Base-by-base conservation (phyloP, 2,113 vertebrate genomes). In the Dinomys branickii region DNA sequence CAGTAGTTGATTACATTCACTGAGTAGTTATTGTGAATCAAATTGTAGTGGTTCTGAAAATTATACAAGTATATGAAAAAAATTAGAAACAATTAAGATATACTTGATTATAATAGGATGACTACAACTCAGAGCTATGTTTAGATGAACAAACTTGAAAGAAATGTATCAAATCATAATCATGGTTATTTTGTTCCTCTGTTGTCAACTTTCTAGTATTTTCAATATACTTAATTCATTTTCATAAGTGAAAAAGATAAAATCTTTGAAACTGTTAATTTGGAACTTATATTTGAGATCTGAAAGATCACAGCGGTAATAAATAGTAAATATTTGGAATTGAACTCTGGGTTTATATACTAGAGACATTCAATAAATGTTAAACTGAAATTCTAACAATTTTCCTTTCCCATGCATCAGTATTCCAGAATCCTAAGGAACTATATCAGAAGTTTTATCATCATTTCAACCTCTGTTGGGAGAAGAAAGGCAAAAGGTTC, bases 71-170 rank as follows among this genome's bases (percentile, higher is more conserved):
- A 81, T 20, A 33, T 63, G 9, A 78, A 73, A 94, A 22, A 50
- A 73, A 7, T 44, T 81, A 4, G 11, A 94, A 80, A 91, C 87
- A 80, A 97, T 92, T 85, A 92, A 85, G 83, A 89, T 28, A 16
- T 88, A 83, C 22, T 38, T 63, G 54, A n/a, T 50, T 95, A 50
- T 73, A 67, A 41, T 38, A 35, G 56, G 56, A 85, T 30, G 9
- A 78, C 88, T 78, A 52, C 9, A 89, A 44, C 14, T 63, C 47
- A 96, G 41, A 87, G 28, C 52, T 71, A 28, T 73, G 47, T 93
- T 84, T 92, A 75, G 16, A 82, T 78, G 82, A 85, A 54, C 1
- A 52, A 44, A 41, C 63, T 26, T 94, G 41, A 95, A 90, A 26
- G 61, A 83, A 87, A 85, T 75, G 17, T 1, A 13, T 56, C 12